These are phyloP conservation scores for Apostichopus californicus DNA, from an alignment of 35 echinoderm and acorn worm species.

Conservation along the genomic window DNA sequence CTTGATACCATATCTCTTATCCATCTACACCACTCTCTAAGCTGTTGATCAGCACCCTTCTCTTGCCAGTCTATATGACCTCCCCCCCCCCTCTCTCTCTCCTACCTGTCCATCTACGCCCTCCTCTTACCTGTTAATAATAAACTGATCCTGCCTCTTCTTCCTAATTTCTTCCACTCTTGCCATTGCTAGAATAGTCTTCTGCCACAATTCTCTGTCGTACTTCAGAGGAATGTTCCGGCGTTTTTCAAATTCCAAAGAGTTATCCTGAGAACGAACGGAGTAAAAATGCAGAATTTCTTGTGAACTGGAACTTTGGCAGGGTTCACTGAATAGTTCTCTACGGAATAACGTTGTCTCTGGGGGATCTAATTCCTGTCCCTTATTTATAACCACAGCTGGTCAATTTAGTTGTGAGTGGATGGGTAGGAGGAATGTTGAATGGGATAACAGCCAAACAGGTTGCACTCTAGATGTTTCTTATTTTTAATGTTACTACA, in stretches of 20 bases:
- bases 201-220: conserved; percentile 90
- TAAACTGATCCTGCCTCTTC: conserved; percentile 89
- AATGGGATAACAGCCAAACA: no score
- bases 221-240: conserved; percentile 96
- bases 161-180: conserved; percentile 97
- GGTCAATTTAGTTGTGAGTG: no score
- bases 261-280: conserved; percentile 78
- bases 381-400: no score
- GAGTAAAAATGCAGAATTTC: neutral
- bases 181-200: conserved; percentile 86
- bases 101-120: neutral
- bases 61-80: neutral
- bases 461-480: no score
- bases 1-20: no score
- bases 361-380: no score
- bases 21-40: neutral
- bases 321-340: no score
- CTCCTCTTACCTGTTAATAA: conserved; percentile 89
- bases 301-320: no score
- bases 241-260: conserved; percentile 98
- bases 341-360: no score
- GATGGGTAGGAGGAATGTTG: no score
- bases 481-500: no score
- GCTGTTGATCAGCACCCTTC: neutral
- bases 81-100: neutral